Evolutionary conservation across 23 tunicate species (phyloP).

Genomic region (Halocynthia aurantium): DNA sequence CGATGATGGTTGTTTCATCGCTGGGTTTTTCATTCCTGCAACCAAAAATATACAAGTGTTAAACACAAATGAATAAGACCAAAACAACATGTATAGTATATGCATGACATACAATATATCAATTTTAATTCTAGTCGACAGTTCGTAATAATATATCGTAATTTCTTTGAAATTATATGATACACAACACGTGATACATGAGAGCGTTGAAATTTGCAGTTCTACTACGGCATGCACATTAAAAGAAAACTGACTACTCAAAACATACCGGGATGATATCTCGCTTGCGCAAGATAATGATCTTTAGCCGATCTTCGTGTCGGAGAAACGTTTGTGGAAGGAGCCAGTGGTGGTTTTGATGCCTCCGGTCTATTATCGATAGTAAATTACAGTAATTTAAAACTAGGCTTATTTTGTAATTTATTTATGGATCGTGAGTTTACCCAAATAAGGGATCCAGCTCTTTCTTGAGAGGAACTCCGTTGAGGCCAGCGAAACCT

Average conservation of each 20-base stretch:
- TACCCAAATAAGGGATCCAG: slow-evolving; percentile 9
- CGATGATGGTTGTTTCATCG: neutral
- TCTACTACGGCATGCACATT: too few relatives aligned
- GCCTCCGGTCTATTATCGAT: slow-evolving; percentile 5
- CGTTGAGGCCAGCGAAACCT: neutral
- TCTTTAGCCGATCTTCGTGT: slow-evolving; percentile 65
- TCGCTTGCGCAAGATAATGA: slow-evolving; percentile 68
- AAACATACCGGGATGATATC: slow-evolving; percentile 80
- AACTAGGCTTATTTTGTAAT: neutral
- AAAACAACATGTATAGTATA: too few relatives aligned
- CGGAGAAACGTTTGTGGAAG: slow-evolving; percentile 10
- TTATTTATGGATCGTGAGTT: neutral
- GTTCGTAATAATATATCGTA: too few relatives aligned
- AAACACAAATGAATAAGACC: too few relatives aligned
- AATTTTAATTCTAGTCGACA: too few relatives aligned
- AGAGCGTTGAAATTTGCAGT: too few relatives aligned
- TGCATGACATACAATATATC: too few relatives aligned
- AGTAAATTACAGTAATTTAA: neutral
- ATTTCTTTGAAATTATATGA: too few relatives aligned
- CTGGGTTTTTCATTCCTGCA: slow-evolving; percentile 10
- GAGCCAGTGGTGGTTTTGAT: slow-evolving; percentile 8
- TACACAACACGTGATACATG: too few relatives aligned
- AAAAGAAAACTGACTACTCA: neutral
- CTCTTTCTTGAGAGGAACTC: slow-evolving; percentile 10
- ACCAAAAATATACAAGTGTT: neutral